phyloP scores from a whole-genome alignment of 2,797 vertebrate genomes.

The Pantherophis vulpinus region DNA sequence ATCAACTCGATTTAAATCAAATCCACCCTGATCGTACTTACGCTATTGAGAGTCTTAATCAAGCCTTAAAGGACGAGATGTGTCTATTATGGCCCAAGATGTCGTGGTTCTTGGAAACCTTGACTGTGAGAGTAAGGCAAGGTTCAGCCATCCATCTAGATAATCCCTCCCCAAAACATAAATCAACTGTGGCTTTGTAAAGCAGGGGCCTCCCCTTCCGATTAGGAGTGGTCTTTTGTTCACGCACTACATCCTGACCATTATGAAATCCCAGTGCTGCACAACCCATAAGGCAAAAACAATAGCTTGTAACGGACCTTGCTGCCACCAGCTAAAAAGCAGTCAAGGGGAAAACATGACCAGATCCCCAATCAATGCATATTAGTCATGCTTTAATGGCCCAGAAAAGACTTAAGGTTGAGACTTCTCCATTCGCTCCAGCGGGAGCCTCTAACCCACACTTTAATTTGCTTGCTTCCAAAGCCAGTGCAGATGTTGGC shows the following conservation, averaged over 20 bases:
- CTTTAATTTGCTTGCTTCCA: not conserved
- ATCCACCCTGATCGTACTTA: too few relatives aligned
- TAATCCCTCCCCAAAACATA: not conserved
- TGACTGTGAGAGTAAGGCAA: not conserved
- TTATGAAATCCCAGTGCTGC: not conserved
- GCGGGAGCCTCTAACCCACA: not conserved
- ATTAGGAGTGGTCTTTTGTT: not conserved
- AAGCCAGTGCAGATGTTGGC: not conserved
- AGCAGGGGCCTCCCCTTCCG: not conserved
- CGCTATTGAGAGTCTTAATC: not conserved
- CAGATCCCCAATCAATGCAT: conserved; percentile 14
- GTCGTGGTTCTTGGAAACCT: not conserved
- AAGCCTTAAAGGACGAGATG: not conserved
- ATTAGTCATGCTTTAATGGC: conserved; percentile 17
- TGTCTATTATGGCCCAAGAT: not conserved
- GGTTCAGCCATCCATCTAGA: not conserved
- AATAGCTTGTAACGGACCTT: not conserved
- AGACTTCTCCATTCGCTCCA: not conserved
- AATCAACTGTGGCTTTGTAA: not conserved
- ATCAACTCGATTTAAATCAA: too few relatives aligned
- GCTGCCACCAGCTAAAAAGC: not conserved
- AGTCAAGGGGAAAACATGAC: not conserved
- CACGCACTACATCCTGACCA: not conserved
- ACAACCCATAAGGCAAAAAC: not conserved
- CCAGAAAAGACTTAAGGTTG: not conserved